These are phyloP conservation scores for Siderastrea siderea DNA, from an alignment of 92 coral and sea anemone genomes.

Conservation along the genomic window DNA sequence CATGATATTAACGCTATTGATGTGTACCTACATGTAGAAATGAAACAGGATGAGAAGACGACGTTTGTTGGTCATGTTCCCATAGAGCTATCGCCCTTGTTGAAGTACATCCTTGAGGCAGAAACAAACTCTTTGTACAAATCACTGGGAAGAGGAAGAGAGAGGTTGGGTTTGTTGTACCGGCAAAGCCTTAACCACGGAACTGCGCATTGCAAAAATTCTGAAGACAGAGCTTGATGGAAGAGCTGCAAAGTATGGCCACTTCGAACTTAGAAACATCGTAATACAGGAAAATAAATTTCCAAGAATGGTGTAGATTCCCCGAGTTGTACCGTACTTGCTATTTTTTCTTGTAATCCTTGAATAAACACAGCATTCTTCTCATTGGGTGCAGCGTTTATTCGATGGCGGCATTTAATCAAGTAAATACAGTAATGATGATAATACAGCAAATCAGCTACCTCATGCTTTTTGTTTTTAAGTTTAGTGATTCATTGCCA, in stretches of 20 bases:
- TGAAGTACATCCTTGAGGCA: slow-evolving; percentile 4
- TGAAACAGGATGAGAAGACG: slow-evolving; percentile 27
- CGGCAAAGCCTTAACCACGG: neutral
- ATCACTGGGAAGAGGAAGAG: neutral
- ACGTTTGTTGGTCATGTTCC: slow-evolving; percentile 50
- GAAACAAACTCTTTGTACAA: neutral
- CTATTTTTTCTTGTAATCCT: no score
- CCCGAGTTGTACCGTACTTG: no score
- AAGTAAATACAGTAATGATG: no score
- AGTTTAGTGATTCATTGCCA: no score
- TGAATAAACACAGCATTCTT: no score
- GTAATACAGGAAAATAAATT: no score
- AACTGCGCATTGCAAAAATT: slow-evolving; percentile 37
- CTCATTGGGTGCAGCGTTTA: no score
- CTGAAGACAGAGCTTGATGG: neutral
- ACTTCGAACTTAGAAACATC: no score
- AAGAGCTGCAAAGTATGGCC: no score
- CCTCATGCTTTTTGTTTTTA: neutral
- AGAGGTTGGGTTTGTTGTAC: neutral
- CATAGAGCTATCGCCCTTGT: slow-evolving; percentile 38
- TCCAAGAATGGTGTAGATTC: no score
- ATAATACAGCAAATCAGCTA: no score
- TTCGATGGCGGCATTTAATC: no score
- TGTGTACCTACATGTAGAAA: slow-evolving; percentile 3
- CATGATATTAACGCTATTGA: slow-evolving; percentile 41